These are phyloP conservation scores for Drosophila formosana DNA, from an alignment of 2,888 invertebrate species.

Conservation along the genomic window DNA sequence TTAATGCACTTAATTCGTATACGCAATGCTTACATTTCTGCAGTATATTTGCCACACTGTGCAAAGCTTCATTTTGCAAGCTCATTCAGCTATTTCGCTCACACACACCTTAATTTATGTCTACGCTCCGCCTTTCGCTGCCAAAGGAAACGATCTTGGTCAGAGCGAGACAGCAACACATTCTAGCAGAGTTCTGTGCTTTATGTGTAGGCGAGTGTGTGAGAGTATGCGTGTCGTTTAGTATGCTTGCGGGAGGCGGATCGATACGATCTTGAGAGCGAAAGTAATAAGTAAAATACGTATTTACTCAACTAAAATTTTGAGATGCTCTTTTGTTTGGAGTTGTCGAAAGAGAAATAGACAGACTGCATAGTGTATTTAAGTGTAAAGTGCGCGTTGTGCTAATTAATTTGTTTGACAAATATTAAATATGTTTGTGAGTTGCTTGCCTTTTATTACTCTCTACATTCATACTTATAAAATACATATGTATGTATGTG, in stretches of 20 bases:
- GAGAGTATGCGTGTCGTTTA: background rate
- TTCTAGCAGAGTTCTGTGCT: background rate
- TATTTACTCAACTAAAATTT: background rate
- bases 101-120: background rate
- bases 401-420: background rate
- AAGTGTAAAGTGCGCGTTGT: background rate
- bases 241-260: background rate
- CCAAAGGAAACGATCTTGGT: background rate
- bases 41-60: background rate
- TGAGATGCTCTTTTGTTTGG: background rate
- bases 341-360: background rate
- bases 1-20: too few relatives aligned
- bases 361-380: background rate
- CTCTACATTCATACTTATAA: background rate
- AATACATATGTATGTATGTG: background rate
- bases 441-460: background rate
- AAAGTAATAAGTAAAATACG: background rate
- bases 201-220: background rate
- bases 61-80: background rate
- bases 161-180: background rate
- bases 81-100: background rate
- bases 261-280: background rate
- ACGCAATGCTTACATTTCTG: background rate
- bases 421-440: background rate
- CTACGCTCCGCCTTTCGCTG: background rate